Conservation (phyloP, 2,113 vertebrate species). For the Brachyhypopomus occidentalis region DNA sequence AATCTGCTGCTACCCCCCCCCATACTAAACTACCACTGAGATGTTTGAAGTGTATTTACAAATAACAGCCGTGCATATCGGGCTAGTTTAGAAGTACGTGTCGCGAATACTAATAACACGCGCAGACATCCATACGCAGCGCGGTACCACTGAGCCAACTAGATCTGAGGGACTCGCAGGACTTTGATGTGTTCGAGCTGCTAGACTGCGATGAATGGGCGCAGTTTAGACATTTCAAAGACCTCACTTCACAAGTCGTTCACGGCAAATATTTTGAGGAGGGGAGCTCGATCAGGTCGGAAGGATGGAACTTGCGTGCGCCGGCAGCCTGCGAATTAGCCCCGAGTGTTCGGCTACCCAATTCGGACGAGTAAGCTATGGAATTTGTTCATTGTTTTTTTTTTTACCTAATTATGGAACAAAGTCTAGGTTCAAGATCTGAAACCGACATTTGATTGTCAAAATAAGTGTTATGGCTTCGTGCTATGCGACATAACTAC, state of each 20-base stretch:
- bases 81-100: conserved; percentile 52
- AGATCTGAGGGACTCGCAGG: conserved; percentile 57
- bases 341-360: conserved; percentile 46
- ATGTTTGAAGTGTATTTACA: conserved; percentile 59
- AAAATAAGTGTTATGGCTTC: neutral
- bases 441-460: neutral
- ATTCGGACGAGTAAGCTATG: conserved; percentile 48
- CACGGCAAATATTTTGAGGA: conserved; percentile 59
- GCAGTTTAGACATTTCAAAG: conserved; percentile 62
- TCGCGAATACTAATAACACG: conserved; percentile 55
- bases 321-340: conserved; percentile 51
- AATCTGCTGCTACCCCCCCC: conserved; percentile 40
- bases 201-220: conserved; percentile 53
- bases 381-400: conserved; percentile 33
- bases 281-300: conserved; percentile 46
- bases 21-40: conserved; percentile 48
- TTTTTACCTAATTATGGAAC: conserved; percentile 48
- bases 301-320: conserved; percentile 43
- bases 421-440: conserved; percentile 7
- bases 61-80: conserved; percentile 56
- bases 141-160: conserved; percentile 49
- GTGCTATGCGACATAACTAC: neutral
- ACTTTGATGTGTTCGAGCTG: conserved; percentile 59
- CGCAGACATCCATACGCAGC: conserved; percentile 48
- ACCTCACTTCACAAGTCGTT: conserved; percentile 52